Base-by-base conservation (phyloP, 2,113 vertebrate species). In the Oryzias woworae region DNA sequence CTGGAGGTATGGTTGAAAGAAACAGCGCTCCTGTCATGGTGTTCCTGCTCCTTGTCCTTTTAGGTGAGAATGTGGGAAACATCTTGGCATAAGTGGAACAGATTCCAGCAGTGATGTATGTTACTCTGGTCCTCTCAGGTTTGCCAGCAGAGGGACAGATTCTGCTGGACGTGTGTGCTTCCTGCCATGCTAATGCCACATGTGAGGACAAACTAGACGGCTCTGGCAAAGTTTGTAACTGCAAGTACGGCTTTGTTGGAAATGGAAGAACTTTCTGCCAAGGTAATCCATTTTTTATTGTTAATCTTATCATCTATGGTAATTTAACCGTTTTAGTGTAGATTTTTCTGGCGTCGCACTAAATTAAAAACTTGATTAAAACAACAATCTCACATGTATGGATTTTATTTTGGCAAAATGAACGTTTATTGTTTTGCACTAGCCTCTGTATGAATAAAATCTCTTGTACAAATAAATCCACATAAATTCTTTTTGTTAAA, bases 241-340 rank as follows among this genome's bases (percentile, higher is more conserved):
- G 97, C 88, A 96, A 94, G 77, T 97, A 95, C 2, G 97, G 97
- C 56, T 97, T 97, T 80, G 90, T 94, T 51, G 97, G 97, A 69
- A 98, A 98, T 5, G 96, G 97, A 55, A 93, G 91, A 73, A 95
- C 89, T 0, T 82, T 89, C 15, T 99, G 97, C 82, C 77, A 92
- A 81, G 97, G 97, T 98, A 75, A 36, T 36, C 36, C 36, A 12
- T 10, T 36, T 26, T 28, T 36, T 12, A 12, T 12, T 28, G 26
- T 28, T 28, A 36, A 2, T 36, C 36, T 36, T 20, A 20, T 20
- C 20, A 20, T 20, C 26, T 28, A 28, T 6, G 7, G 26, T 28
- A 28, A 28, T 28, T 28, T 20, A 28, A 28, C 5, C 26, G 7
- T 28, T 28, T 28, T 28, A 5, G 7, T 28, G 5, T 28, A 28